Evolutionary conservation across 92 coral and sea anemone genomes (phyloP), one percentile per base, ranked within the genome.

Genomic region (Parazoanthus darwini): DNA sequence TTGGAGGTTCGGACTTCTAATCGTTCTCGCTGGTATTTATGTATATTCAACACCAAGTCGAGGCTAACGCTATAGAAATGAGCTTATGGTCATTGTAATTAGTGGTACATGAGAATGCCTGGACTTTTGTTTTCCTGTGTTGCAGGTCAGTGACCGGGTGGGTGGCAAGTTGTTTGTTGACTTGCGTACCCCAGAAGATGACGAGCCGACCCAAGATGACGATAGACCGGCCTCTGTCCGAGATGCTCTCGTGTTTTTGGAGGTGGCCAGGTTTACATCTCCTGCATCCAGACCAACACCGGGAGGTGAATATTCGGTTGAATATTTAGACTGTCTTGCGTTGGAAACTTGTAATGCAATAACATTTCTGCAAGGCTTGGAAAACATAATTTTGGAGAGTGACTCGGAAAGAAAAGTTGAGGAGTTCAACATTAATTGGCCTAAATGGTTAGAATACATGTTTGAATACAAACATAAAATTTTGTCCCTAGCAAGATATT

Each of bases 211-310:
- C 26, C 93, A 91, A 85, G 98, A 95, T 83, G 94, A 94, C 82
- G 99, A 97, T 91, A 91, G 98, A 58, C 99, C 99, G 20, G 97
- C 96, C 3, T 97, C 99, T 26, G 99, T 97, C 72, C 96, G 99
- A 35, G 99, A 97, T 84, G 96, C 98, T 5, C 91, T 97, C 48
- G 98, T 97, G 59, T 97, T 97, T 88, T 94, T 97, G 22, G 98
- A 97, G 65, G 99, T 97, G 35, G 99, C 99, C 25, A 83, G 96
- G 59, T 97, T 97, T 78, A 90, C 89, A 48, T 90, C 94, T 18
- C 97, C 99, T 10, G 96, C 95, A 33, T 97, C 99, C 1, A 90
- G 81, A 77, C 92, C 97, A 18, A 73, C 75, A 38, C 74, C 87
- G 8, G 92, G 94, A 88, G 98, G 93, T 92, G 80, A 63, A 43